phyloP scores from a whole-genome alignment of 2,888 invertebrate species.

The Desoria tigrina region DNA sequence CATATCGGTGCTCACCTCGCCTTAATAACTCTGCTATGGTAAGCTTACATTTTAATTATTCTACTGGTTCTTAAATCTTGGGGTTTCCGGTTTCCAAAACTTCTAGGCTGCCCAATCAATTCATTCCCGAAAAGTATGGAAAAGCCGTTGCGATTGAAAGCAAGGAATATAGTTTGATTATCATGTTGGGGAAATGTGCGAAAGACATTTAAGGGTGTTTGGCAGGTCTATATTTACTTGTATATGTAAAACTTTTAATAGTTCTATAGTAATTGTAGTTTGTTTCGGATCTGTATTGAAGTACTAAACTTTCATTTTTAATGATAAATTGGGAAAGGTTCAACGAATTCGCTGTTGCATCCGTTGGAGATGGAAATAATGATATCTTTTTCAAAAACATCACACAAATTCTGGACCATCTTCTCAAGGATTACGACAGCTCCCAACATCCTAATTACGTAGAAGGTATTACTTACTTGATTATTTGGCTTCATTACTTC shows the following conservation, averaged over 20 bases:
- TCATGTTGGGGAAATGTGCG: too few species aligned
- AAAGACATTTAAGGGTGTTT: background rate
- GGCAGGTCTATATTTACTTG: background rate
- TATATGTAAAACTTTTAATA: too few species aligned
- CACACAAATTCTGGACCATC: constrained; percentile 78
- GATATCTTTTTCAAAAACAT: constrained; percentile 81
- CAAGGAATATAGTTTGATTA: too few species aligned
- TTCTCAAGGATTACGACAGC: constrained; percentile 86
- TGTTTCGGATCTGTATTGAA: too few species aligned
- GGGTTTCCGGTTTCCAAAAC: too few species aligned
- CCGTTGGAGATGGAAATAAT: constrained; percentile 42
- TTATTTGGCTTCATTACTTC: background rate
- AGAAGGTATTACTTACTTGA: constrained; percentile 67
- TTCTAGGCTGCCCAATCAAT: too few species aligned
- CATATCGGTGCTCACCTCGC: constrained; percentile 14
- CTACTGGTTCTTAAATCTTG: background rate
- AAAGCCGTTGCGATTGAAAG: too few species aligned
- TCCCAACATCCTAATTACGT: constrained; percentile 86
- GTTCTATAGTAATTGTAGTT: too few species aligned
- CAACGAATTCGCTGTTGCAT: constrained; percentile 10
- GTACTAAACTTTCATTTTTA: background rate
- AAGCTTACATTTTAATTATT: background rate
- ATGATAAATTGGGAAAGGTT: background rate
- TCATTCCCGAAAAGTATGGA: too few species aligned
- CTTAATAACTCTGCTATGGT: constrained; percentile 10